phyloP scores from a whole-genome alignment of 2,797 vertebrate genomes.

The Fistularia commersonii region DNA sequence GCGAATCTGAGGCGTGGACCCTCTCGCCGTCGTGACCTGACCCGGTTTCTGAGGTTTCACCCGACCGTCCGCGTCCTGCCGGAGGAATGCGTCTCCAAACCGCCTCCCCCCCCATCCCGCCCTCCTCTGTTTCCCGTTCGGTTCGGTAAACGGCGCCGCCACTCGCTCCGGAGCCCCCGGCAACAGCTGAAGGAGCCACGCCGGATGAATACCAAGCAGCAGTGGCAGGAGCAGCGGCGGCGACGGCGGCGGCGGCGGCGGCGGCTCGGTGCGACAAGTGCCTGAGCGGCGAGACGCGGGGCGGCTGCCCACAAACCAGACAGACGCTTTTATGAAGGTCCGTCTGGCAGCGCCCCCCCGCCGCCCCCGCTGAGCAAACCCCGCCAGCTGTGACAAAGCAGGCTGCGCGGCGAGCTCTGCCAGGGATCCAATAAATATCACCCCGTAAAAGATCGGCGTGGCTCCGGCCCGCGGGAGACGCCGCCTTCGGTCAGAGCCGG shows the following conservation, averaged over 20 bases:
- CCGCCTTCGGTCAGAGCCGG: slow-evolving; percentile 65
- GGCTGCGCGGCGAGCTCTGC: slow-evolving; percentile 50
- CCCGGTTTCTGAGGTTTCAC: no score
- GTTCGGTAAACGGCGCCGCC: slow-evolving; percentile 74
- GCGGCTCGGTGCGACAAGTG: slow-evolving; percentile 87
- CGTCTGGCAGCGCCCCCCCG: slow-evolving; percentile 76
- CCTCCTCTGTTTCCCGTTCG: slow-evolving; percentile 55
- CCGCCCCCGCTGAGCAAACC: slow-evolving; percentile 26
- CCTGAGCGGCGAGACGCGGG: slow-evolving; percentile 85
- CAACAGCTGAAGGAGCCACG: slow-evolving; percentile 80
- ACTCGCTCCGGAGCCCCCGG: slow-evolving; percentile 81
- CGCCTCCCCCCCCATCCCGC: no score
- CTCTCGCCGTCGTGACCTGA: no score
- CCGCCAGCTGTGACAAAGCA: slow-evolving; percentile 60
- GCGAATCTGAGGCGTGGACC: no score
- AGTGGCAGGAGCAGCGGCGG: no score
- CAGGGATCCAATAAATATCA: slow-evolving; percentile 69
- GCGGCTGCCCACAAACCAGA: slow-evolving; percentile 87
- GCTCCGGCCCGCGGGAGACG: slow-evolving; percentile 31
- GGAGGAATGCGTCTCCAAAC: no score
- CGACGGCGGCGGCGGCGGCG: no score
- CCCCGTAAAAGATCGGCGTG: slow-evolving; percentile 55
- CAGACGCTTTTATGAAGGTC: slow-evolving; percentile 96
- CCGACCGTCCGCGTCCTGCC: no score
- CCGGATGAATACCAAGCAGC: slow-evolving; percentile 79